These are phyloP conservation scores for Lycaon pictus DNA, from an alignment of 2,113 vertebrate genomes.

Conservation along the genomic window DNA sequence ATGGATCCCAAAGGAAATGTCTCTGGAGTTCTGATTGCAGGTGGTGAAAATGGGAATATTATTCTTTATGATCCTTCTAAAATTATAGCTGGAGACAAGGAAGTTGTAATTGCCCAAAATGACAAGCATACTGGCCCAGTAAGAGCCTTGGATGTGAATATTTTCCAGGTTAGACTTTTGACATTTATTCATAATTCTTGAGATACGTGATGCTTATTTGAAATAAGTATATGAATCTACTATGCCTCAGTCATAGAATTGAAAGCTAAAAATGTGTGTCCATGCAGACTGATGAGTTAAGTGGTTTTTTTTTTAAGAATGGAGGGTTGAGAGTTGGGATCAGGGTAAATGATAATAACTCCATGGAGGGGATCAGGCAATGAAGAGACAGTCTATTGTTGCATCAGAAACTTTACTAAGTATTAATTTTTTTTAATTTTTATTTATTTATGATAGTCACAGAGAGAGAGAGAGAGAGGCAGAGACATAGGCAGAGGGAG, in stretches of 20 bases:
- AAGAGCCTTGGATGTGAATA: conserved; percentile 95
- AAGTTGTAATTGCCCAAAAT: conserved; percentile 94
- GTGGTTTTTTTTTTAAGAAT: background rate
- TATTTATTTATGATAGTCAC: no score
- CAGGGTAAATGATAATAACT: background rate
- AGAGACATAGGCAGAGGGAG: no score
- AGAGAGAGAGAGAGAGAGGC: no score
- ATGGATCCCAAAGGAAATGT: conserved; percentile 85
- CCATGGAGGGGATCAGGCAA: background rate
- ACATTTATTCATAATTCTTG: conserved; percentile 33
- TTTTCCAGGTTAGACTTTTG: conserved; percentile 92
- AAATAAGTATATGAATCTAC: background rate
- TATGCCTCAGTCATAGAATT: background rate
- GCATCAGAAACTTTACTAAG: background rate
- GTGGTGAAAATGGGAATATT: conserved; percentile 96
- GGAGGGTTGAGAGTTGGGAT: background rate
- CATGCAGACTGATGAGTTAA: background rate
- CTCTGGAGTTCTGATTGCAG: conserved; percentile 95
- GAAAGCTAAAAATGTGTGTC: background rate
- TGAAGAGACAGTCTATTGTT: background rate
- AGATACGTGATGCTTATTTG: background rate
- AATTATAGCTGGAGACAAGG: conserved; percentile 92
- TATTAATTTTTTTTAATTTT: background rate
- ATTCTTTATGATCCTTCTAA: conserved; percentile 96
- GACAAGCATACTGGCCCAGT: conserved; percentile 96